Base-by-base conservation (phyloP, 1,140 invertebrate genomes). In the Saccostrea cuccullata region DNA sequence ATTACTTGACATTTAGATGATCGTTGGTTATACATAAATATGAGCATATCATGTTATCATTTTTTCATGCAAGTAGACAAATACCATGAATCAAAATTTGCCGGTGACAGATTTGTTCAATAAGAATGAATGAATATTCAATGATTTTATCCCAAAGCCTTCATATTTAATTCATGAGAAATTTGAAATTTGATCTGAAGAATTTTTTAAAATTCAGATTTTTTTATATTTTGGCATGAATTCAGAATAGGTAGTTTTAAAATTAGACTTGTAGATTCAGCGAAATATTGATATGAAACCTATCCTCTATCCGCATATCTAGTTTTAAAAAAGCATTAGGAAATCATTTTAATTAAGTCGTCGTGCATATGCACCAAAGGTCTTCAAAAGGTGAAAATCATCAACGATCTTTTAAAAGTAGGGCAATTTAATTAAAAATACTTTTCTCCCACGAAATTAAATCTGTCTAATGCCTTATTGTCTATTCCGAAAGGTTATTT, bases 151-250 rank as follows among this genome's bases (percentile, higher is more conserved):
- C 58, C 58, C 13, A n/a, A 64, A 5, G 58, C 58, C n/a, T 64
- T 64, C 58, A 64, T 64, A n/a, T 64, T 64, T 64, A 20, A 64
- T 64, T 64, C 58, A 64, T 64, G n/a, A n/a, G 58, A 64, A n/a
- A 0, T 64, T 64, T n/a, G 58, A 20, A 64, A 5, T 64, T n/a
- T 20, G 58, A 64, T 64, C 58, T 64, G 1, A 0, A 20, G 58
- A 64, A n/a, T 6, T 20, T 64, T 17, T 20, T 64, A n/a, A n/a
- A 64, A 64, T 64, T 64, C 58, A 36, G 0, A 36, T 36, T 36
- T 36, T n/a, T 3, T 15, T 64, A n/a, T n/a, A 1, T 64, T 64
- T 20, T 64, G 2, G 17, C 15, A n/a, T 64, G 58, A 20, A n/a
- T 64, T 64, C 6, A 20, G 47, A 47, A 20, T 8, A 13, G 15